Conservation (phyloP, 64 coral and sea anemone genomes). For the Actinia tenebrosa region DNA sequence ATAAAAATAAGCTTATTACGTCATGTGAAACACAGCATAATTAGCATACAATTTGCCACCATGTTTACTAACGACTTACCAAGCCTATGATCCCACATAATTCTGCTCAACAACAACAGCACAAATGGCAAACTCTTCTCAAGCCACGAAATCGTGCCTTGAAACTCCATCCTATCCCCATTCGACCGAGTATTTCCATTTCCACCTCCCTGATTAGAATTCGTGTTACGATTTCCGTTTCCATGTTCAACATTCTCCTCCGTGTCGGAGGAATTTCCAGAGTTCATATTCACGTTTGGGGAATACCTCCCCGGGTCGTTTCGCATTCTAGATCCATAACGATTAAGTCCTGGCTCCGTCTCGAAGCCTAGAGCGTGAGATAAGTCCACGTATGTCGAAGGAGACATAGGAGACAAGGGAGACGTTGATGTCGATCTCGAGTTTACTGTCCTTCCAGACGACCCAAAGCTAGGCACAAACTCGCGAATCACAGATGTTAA, state of each 20-base stretch:
- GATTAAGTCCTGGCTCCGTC: conserved; percentile 44
- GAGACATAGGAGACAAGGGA: conserved; percentile 76
- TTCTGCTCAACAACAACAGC: conserved; percentile 85
- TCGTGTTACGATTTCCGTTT: not conserved
- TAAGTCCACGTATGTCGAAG: conserved; percentile 84
- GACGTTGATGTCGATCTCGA: conserved; percentile 65
- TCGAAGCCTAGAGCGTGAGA: conserved; percentile 63
- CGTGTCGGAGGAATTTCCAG: conserved; percentile 69
- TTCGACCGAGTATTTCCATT: conserved; percentile 51
- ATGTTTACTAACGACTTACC: conserved; percentile 42
- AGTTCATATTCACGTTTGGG: conserved; percentile 60
- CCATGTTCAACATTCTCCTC: conserved; percentile 38
- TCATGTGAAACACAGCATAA: too few relatives aligned
- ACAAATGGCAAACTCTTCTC: conserved; percentile 96
- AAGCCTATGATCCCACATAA: conserved; percentile 99
- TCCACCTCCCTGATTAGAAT: conserved; percentile 44
- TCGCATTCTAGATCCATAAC: conserved; percentile 46
- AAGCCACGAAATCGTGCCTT: conserved; percentile 87
- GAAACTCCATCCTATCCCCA: conserved; percentile 93
- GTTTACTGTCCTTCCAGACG: conserved; percentile 32
- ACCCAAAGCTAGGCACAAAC: conserved; percentile 92
- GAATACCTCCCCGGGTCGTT: conserved; percentile 50
- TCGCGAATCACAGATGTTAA: conserved; percentile 92
- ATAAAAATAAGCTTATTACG: too few relatives aligned
- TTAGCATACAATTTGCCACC: not conserved